Base-by-base conservation (phyloP, 30 jellyfish, hydroid and myxozoan species). In the Aurelia aurita region DNA sequence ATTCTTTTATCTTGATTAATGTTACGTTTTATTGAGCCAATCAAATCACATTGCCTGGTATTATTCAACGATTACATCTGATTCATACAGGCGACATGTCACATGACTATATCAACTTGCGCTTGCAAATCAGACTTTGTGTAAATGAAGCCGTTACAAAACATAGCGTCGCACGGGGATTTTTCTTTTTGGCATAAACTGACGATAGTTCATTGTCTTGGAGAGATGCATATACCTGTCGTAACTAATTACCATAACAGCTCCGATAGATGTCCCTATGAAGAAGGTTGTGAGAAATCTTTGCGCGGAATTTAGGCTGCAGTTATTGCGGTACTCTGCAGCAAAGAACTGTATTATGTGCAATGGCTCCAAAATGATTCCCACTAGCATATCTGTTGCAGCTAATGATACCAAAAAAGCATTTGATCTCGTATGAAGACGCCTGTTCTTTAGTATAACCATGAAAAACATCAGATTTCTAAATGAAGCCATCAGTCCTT, bases 381-480 rank as follows among this genome's bases (percentile, higher is more conserved):
- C 98, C 63, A 91, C 98, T 1, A 79, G 74, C 43, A 87, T 53
- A 72, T 91, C 98, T 8, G 97, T 87, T 15, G 80, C 66, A 7
- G 98, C 94, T 29, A 91, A 61, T 0, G 98, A 91, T 10, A 71
- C 46, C 7, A 85, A 77, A 31, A 72, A 66, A 9, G 46, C 58
- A 43, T 76, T 91, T 77, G 93, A 83, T 44, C 88, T 49, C 34
- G 95, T 71, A 2, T 87, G 79, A 5, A 68, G 80, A 28, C 74
- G 87, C 66, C 32, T 84, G 87, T 84, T 62, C 14, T 27, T 59
- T 8, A 53, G 13, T 0, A 85, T 72, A 21, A 91, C 63, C 31
- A 45, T 2, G 25, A 86, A 60, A 34, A 86, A 91, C 31, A 85
- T 18, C 44, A 49, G 22, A 80, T 91, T 91, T 1, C 91, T 87